Percentiles rank a stretch among this genome's conserved stretches.
Evolutionary conservation across 2,113 vertebrate genomes (phyloP).

Genomic region (Sebastes fasciatus): DNA sequence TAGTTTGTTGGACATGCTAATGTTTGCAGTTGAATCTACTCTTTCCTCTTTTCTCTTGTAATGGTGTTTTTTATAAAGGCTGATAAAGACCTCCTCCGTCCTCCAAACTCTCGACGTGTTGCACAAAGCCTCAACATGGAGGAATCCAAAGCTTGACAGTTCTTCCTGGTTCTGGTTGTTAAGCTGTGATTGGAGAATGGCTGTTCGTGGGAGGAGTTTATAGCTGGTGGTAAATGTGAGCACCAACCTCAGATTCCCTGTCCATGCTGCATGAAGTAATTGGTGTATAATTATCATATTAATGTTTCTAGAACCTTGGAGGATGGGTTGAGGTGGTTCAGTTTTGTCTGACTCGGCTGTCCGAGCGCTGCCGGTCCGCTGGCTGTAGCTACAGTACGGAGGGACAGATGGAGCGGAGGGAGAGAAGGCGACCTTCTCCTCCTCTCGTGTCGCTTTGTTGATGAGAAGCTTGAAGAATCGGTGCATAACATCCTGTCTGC

Average conservation of each 20-base stretch:
- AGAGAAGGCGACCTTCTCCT: constrained; percentile 60
- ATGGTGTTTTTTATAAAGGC: not conserved
- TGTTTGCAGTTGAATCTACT: not conserved
- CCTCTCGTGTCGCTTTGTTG: constrained; percentile 63
- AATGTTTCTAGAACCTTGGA: constrained; percentile 14
- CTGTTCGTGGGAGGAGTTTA: constrained; percentile 15
- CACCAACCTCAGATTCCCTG: constrained; percentile 18
- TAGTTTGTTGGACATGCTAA: not conserved
- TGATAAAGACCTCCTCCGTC: not conserved
- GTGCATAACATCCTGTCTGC: constrained; percentile 76
- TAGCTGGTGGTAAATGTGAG: constrained; percentile 1
- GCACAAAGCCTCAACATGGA: not conserved
- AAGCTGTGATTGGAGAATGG: constrained; percentile 36
- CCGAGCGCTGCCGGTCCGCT: constrained; percentile 30
- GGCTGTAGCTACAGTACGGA: constrained; percentile 42
- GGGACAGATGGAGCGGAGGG: constrained; percentile 67
- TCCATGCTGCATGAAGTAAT: not conserved
- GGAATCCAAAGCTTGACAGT: too few relatives aligned
- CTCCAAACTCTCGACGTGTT: not conserved
- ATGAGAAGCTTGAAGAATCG: constrained; percentile 77
- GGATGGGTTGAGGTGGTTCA: constrained; percentile 22
- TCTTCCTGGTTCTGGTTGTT: not conserved
- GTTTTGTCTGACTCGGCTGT: constrained; percentile 38
- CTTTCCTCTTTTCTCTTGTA: not conserved
- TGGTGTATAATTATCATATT: constrained; percentile 4